These are phyloP conservation scores for Embidobia sp. DNA, from an alignment of 2,888 invertebrate genomes.

Conservation along the genomic window DNA sequence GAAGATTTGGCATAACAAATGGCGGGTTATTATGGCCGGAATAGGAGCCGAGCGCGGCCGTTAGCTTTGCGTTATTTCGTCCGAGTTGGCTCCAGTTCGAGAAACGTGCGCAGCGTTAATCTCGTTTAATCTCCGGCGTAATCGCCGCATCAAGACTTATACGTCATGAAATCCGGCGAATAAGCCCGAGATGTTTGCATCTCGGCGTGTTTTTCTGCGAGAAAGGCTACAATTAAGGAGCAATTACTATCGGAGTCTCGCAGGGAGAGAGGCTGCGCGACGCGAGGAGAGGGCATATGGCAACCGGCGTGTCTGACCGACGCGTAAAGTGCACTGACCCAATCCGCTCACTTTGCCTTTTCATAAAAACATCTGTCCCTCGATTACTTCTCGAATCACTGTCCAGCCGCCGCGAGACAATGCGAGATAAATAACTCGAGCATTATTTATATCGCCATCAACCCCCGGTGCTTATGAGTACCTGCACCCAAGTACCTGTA, in stretches of 20 bases:
- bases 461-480: too few species aligned
- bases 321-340: constrained; percentile 57
- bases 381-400: constrained; percentile 47
- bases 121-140: constrained; percentile 55
- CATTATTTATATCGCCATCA: neutral
- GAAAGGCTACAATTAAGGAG: constrained; percentile 68
- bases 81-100: constrained; percentile 59
- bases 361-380: constrained; percentile 58
- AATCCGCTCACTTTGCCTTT: constrained; percentile 55
- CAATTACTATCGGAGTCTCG: constrained; percentile 71
- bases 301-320: constrained; percentile 56
- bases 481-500: too few species aligned
- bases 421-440: too few species aligned
- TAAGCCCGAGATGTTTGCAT: constrained; percentile 59
- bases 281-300: constrained; percentile 68
- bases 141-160: constrained; percentile 59
- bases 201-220: constrained; percentile 61
- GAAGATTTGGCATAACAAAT: constrained; percentile 54
- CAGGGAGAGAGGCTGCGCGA: constrained; percentile 40
- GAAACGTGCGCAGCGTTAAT: constrained; percentile 63
- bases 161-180: constrained; percentile 52
- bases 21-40: constrained; percentile 37
- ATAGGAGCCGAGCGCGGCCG: constrained; percentile 47
- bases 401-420: constrained; percentile 1
- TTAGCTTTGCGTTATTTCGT: constrained; percentile 49